Evolutionary conservation across 2,113 vertebrate species (phyloP).

Genomic region (Elephantulus edwardii): DNA sequence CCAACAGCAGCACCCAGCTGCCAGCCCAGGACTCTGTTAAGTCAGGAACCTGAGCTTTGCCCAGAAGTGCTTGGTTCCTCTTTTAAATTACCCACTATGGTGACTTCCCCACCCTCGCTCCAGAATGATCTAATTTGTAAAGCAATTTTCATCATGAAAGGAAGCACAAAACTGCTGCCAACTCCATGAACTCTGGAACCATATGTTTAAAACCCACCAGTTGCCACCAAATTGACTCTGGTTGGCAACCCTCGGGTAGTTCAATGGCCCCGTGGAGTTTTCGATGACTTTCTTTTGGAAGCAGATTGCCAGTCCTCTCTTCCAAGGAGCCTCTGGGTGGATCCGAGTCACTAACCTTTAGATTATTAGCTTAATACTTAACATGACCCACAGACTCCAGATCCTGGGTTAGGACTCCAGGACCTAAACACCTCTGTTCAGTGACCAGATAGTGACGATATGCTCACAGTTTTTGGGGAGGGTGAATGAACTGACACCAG

Average conservation of each 20-base stretch:
- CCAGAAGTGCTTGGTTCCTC: not conserved
- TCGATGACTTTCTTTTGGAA: too few relatives aligned
- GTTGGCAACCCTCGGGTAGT: too few relatives aligned
- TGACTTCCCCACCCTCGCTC: not conserved
- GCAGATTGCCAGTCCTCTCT: too few relatives aligned
- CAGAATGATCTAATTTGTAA: not conserved
- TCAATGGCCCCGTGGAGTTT: too few relatives aligned
- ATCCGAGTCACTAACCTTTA: too few relatives aligned
- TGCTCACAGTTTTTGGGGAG: not conserved
- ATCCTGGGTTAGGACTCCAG: not conserved
- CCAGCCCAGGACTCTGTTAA: not conserved
- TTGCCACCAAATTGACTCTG: too few relatives aligned
- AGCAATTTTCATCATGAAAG: not conserved
- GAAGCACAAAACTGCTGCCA: accelerated
- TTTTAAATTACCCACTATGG: too few relatives aligned
- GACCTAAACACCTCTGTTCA: too few relatives aligned
- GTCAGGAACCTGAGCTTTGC: not conserved
- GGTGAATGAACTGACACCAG: not conserved
- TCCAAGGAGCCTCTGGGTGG: too few relatives aligned
- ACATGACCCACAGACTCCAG: too few relatives aligned
- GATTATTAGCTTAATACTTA: too few relatives aligned
- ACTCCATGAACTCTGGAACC: not conserved
- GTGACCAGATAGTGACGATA: not conserved
- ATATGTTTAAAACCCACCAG: not conserved
- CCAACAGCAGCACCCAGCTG: not conserved